A percentile compares a stretch with the other conserved stretches of the same genome.
phyloP scores from a whole-genome alignment of 2,113 vertebrate species.

The Mesocricetus auratus region DNA sequence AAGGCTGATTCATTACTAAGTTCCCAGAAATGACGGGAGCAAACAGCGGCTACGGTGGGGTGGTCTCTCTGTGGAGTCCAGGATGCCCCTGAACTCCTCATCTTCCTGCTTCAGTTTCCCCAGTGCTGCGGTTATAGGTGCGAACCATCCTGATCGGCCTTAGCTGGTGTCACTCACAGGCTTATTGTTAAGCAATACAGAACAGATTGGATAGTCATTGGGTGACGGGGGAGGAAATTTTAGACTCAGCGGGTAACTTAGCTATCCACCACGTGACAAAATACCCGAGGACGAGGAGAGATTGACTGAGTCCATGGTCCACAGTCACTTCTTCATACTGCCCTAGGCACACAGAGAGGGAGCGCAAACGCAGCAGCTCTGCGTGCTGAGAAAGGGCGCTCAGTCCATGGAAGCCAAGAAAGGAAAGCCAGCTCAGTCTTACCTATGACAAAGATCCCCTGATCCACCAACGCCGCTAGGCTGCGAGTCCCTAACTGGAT shows the following conservation, averaged over 20 bases:
- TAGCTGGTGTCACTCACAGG: neutral
- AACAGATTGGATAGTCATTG: neutral
- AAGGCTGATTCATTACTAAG: slow-evolving; percentile 54
- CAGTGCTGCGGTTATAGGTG: neutral
- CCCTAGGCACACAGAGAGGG: no score
- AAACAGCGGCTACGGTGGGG: neutral
- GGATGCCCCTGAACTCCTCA: neutral
- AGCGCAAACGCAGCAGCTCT: neutral
- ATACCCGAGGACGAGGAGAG: neutral
- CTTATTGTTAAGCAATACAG: neutral
- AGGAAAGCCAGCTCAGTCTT: neutral
- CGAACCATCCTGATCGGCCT: neutral
- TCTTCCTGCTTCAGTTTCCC: neutral
- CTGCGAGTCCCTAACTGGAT: neutral
- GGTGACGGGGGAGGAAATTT: neutral
- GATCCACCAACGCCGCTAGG: neutral
- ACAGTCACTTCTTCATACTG: neutral
- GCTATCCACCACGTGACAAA: neutral
- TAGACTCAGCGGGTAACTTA: neutral
- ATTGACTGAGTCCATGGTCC: no score
- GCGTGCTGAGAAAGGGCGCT: neutral
- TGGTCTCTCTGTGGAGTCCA: neutral
- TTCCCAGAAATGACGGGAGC: neutral
- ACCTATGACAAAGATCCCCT: neutral
- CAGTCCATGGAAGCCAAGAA: neutral